Base-by-base conservation (phyloP, 2,797 vertebrate species). In the Serranus cabrilla region DNA sequence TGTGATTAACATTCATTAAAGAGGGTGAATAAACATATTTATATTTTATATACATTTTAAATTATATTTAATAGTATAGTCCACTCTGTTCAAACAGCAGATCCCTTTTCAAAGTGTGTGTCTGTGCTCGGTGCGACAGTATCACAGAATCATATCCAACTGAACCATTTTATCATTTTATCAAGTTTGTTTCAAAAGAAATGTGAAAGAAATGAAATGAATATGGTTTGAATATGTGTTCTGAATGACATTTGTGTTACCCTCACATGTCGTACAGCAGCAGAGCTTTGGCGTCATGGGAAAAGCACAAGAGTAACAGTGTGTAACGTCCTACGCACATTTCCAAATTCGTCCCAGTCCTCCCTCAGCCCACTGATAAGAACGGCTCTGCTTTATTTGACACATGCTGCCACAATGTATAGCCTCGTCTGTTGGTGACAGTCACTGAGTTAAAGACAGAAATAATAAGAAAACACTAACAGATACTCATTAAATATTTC, bases 261-360 rank as follows among this genome's bases (percentile, higher is more conserved):
- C 0, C 46, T 71, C 13, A 70, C 11, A 5, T 43, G 37, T 51
- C 17, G 42, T 34, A 34, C 34, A 34, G 34, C 8, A 10, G 25
- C 56, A 73, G 17, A 17, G 20, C 39, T 75, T 81, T 61, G 11
- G 23, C 25, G 9, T 85, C 61, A 82, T 86, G 67, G 78, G 70
- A 68, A 88, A 64, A 43, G 46, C 49, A 56, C 5, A 50, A 31
- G 58, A 14, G 65, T 76, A 20, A 23, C n/a, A 42, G 57, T 18
- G 72, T 55, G 63, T 50, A 57, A 71, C 74, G 61, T 72, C 70
- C 74, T 51, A 81, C 37, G 6, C 68, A 81, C 66, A 67, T 74
- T 78, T 81, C 76, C 73, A 83, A 73, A 76, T 81, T 25, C 74
- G 81, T 81, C 70, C 39, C 63, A 47, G 60, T 78, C 69, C 74